Evolutionary conservation across 2,113 vertebrate species (phyloP).

Genomic region (Sorex araneus): DNA sequence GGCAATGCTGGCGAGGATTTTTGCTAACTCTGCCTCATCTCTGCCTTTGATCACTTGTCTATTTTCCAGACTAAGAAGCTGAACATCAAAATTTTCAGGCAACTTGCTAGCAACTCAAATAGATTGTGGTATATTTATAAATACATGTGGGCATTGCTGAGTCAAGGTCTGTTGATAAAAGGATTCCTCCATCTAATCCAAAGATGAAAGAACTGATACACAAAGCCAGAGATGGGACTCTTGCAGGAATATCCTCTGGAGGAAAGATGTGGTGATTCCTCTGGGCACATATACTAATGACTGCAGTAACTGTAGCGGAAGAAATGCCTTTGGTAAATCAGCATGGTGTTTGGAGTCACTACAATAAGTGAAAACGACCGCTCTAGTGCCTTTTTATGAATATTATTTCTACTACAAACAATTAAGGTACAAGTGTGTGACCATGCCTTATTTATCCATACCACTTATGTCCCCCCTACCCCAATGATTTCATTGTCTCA

Average conservation of each 20-base stretch:
- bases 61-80: slow-evolving; percentile 37
- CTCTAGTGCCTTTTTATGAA: background rate
- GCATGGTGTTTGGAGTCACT: background rate
- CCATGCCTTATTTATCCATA: no score
- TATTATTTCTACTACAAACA: slow-evolving; percentile 2
- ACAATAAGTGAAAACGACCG: background rate
- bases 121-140: background rate
- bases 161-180: background rate
- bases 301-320: background rate
- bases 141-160: background rate
- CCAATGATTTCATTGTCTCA: background rate
- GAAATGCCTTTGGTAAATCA: background rate
- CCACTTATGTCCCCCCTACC: no score
- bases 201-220: background rate
- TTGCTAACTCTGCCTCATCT: background rate
- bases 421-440: background rate
- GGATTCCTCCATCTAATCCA: background rate
- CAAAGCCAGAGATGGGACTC: background rate
- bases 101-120: background rate
- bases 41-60: background rate
- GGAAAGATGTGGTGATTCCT: background rate
- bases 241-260: background rate
- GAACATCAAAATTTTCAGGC: background rate
- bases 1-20: background rate
- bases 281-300: background rate